These are phyloP conservation scores for Phylloscopus whistleri DNA, from an alignment of 2,113 vertebrate species.

Conservation along the genomic window DNA sequence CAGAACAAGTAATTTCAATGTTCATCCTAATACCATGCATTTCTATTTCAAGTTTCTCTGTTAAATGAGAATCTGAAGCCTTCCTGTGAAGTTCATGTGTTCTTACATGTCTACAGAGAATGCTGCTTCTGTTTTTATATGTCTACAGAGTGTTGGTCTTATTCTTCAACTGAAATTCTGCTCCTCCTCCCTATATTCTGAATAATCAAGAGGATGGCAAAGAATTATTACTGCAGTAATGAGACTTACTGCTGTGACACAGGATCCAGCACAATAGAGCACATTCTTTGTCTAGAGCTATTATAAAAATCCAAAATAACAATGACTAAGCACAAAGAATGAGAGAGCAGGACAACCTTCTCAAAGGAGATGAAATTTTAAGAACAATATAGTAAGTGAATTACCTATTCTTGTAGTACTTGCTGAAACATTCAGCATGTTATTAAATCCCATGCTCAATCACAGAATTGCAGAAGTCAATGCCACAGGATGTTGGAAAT, in stretches of 20 bases:
- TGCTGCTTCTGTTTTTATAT: not conserved
- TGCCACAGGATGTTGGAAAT: not conserved
- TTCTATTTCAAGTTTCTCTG: not conserved
- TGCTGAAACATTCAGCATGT: not conserved
- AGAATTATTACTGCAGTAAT: not conserved
- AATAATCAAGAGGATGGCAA: not conserved
- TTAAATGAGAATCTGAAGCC: not conserved
- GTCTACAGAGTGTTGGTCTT: not conserved
- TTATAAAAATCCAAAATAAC: not conserved
- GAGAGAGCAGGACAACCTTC: not conserved
- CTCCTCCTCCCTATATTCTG: not conserved
- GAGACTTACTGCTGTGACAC: not conserved
- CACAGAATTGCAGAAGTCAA: not conserved
- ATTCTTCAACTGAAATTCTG: not conserved
- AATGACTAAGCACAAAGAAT: not conserved
- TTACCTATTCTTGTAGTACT: not conserved
- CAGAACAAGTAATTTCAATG: not conserved
- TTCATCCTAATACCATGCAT: not conserved
- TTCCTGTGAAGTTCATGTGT: not conserved
- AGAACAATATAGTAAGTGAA: not conserved
- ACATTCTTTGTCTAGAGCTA: not conserved
- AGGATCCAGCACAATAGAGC: not conserved
- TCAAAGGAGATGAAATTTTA: not conserved
- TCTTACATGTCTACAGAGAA: not conserved
- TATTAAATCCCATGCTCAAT: not conserved